Evolutionary conservation across 2,888 invertebrate genomes (phyloP).

Genomic region (Coelopa pilipes): DNA sequence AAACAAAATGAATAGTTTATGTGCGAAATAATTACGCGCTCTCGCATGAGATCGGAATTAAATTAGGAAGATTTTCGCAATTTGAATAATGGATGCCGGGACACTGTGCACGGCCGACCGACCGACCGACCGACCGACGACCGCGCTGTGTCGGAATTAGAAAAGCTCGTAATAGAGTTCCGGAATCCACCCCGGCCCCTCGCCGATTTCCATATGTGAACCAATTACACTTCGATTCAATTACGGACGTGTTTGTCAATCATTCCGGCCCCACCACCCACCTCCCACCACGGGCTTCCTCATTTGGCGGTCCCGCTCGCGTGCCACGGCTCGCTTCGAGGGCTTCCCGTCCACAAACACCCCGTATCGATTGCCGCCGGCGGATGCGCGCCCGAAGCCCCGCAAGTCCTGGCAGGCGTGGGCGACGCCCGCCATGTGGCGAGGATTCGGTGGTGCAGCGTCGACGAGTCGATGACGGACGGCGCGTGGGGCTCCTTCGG

Average conservation of each 20-base stretch:
- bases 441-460: too few relatives aligned
- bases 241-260: slow-evolving; percentile 10
- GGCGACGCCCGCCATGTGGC: too few relatives aligned
- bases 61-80: slow-evolving; percentile 32
- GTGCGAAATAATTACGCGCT: slow-evolving; percentile 30
- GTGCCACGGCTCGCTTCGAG: not conserved
- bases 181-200: not conserved
- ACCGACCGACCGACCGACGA: not conserved
- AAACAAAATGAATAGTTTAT: slow-evolving; percentile 26
- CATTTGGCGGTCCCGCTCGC: not conserved
- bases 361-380: too few relatives aligned
- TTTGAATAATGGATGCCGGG: slow-evolving; percentile 26
- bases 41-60: slow-evolving; percentile 33
- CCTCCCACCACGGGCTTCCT: too few relatives aligned
- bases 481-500: not conserved
- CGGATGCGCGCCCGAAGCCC: too few relatives aligned
- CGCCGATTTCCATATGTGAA: not conserved
- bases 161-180: slow-evolving; percentile 6
- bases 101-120: not conserved
- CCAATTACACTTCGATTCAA: slow-evolving; percentile 26
- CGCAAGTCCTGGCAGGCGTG: too few relatives aligned
- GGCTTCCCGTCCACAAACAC: too few relatives aligned
- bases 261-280: too few relatives aligned
- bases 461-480: not conserved
- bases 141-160: not conserved